Evolutionary conservation across 2,888 invertebrate genomes (phyloP).

Genomic region (Zygogramma bicolorata): DNA sequence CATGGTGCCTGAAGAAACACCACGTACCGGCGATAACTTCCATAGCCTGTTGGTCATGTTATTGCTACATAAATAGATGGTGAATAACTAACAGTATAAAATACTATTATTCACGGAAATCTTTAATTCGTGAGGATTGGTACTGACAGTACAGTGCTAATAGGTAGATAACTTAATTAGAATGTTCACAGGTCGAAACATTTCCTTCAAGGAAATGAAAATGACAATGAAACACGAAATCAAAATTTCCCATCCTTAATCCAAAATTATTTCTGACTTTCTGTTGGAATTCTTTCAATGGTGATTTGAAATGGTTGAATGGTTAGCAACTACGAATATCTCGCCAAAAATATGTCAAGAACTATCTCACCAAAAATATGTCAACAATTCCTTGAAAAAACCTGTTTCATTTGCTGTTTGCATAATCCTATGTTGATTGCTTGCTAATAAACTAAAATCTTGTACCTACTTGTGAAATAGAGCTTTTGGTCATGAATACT

Average conservation of each 20-base stretch:
- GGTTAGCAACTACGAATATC: too few relatives aligned
- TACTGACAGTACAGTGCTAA: not conserved
- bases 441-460: not conserved
- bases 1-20: constrained; percentile 36
- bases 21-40: constrained; percentile 48
- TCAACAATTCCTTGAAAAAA: not conserved
- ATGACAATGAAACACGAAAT: constrained; percentile 22
- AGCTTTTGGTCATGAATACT: not conserved
- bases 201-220: not conserved
- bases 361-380: too few relatives aligned
- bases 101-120: too few relatives aligned
- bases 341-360: too few relatives aligned
- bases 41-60: constrained; percentile 35
- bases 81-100: too few relatives aligned
- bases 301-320: too few relatives aligned
- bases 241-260: too few relatives aligned
- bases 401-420: not conserved
- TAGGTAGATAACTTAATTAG: constrained; percentile 44
- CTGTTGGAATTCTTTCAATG: too few relatives aligned
- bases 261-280: too few relatives aligned
- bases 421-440: not conserved
- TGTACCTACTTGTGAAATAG: not conserved
- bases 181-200: constrained; percentile 18
- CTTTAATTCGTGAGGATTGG: not conserved
- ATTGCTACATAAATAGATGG: constrained; percentile 26